A percentile compares a stretch with the other conserved stretches of the same genome.
Evolutionary conservation across 2,113 vertebrate genomes (phyloP).

Genomic region (Pygoscelis adeliae): DNA sequence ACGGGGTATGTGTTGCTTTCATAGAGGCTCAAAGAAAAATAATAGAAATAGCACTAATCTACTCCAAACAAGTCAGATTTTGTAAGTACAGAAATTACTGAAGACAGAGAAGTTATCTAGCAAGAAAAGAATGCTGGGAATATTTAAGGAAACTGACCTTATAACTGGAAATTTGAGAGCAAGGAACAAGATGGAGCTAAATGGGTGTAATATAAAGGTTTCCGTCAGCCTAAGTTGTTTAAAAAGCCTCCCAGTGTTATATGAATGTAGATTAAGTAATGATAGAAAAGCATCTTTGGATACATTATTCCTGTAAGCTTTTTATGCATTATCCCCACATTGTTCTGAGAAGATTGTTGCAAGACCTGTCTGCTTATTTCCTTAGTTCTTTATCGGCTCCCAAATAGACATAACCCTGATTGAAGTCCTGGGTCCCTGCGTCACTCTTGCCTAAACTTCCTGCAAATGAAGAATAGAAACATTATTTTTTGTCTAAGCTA

Average conservation of each 20-base stretch:
- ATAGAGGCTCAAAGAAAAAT: not conserved
- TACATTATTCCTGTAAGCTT: not conserved
- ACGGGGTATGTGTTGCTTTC: not conserved
- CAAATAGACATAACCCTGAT: not conserved
- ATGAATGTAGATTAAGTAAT: not conserved
- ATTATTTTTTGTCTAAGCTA: fast-evolving
- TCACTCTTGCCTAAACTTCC: not conserved
- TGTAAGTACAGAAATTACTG: not conserved
- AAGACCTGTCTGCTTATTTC: not conserved
- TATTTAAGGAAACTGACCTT: not conserved
- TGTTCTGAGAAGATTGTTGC: not conserved
- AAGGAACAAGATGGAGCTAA: not conserved
- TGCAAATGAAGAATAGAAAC: not conserved
- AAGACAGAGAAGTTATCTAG: not conserved
- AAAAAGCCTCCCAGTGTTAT: not conserved
- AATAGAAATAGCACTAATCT: not conserved
- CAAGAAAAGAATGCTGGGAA: not conserved
- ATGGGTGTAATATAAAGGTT: not conserved
- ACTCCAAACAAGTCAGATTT: not conserved
- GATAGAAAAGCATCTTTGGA: not conserved
- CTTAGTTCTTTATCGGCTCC: not conserved
- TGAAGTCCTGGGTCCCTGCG: not conserved
- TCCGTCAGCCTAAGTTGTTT: not conserved
- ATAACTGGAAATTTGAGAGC: not conserved
- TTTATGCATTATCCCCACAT: not conserved